Conservation (phyloP, 2,113 vertebrate genomes). For the Cnemophilus loriae region DNA sequence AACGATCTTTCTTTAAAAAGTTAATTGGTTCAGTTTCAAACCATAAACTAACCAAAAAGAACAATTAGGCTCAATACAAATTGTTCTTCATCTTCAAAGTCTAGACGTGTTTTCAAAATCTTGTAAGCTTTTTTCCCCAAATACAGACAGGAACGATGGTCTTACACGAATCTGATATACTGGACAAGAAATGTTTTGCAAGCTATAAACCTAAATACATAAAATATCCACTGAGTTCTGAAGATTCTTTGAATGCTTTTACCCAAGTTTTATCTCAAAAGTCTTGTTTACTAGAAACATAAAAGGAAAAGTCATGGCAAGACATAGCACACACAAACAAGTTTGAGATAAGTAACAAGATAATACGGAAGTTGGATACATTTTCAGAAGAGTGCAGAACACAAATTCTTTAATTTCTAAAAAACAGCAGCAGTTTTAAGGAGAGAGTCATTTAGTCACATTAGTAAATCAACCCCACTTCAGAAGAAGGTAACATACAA, state of each 20-base stretch:
- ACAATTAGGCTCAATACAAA: neutral
- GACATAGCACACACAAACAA: neutral
- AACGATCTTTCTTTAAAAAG: neutral
- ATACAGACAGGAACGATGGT: neutral
- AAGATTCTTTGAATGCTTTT: constrained; percentile 32
- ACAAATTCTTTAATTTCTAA: neutral
- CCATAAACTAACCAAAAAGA: neutral
- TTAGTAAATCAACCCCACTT: neutral
- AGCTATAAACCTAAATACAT: neutral
- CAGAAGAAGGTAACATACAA: neutral
- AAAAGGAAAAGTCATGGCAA: neutral
- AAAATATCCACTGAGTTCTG: neutral
- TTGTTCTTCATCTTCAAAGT: neutral
- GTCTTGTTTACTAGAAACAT: neutral
- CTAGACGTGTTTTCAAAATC: neutral
- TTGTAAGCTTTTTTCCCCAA: neutral
- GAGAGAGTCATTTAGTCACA: neutral
- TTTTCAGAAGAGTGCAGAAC: neutral
- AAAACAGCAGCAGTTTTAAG: neutral
- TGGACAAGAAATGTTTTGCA: neutral
- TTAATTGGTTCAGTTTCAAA: neutral
- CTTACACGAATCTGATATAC: neutral
- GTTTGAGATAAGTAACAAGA: neutral
- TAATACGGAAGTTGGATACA: neutral
- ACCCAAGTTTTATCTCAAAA: neutral